A percentile compares a stretch with the other conserved stretches of the same genome.
These are phyloP conservation scores for Andrena fulva DNA, from an alignment of 2,888 invertebrate genomes.

Conservation along the genomic window DNA sequence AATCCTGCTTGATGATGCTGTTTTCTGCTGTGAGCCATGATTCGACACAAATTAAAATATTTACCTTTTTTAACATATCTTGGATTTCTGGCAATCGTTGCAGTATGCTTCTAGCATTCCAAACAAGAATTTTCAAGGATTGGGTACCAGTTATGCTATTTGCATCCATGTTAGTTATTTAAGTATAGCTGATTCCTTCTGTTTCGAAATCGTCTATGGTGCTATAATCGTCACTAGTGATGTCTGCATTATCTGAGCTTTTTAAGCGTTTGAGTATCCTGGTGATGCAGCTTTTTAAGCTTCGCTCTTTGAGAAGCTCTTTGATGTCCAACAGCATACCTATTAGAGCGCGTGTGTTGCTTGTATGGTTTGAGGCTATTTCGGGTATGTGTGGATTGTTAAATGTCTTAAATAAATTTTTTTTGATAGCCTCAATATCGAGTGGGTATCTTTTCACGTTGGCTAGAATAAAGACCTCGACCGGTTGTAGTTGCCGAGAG, in stretches of 20 bases:
- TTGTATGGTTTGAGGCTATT: not conserved
- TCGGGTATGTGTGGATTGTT: not conserved
- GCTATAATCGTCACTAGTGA: not conserved
- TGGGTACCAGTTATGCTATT: not conserved
- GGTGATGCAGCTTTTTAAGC: not conserved
- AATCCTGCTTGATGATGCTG: not conserved
- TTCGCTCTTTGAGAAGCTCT: not conserved
- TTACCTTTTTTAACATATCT: not conserved
- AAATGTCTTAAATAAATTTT: not conserved
- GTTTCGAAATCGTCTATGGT: not conserved
- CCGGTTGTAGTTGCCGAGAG: not conserved
- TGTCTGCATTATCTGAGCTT: not conserved
- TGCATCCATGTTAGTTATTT: not conserved
- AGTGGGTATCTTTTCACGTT: not conserved
- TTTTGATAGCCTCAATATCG: not conserved
- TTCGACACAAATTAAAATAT: constrained; percentile 1
- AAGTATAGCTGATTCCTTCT: not conserved
- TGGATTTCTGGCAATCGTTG: not conserved
- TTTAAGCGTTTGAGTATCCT: constrained; percentile 9
- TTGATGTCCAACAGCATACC: not conserved
- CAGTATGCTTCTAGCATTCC: constrained; percentile 1
- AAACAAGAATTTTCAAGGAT: constrained; percentile 3
- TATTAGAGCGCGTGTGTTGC: not conserved
- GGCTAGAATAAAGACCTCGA: not conserved
- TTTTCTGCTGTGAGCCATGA: constrained; percentile 6